Conservation (phyloP, 2,888 invertebrate genomes). For the Argyresthia goedartella region DNA sequence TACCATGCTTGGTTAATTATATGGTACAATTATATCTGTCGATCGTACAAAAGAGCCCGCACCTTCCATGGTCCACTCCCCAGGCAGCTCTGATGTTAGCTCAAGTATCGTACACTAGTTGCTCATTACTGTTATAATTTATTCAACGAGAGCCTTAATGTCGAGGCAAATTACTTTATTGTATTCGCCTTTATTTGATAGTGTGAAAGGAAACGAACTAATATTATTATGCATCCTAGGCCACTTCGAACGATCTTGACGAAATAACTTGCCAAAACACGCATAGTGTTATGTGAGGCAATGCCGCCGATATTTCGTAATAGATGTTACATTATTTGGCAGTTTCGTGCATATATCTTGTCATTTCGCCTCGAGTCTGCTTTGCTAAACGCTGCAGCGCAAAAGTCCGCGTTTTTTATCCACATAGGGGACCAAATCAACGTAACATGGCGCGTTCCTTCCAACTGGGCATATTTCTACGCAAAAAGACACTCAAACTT, state of each 20-base stretch:
- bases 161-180: no score
- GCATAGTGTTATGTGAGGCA: no score
- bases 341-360: no score
- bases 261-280: neutral
- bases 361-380: no score
- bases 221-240: no score
- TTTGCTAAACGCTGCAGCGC: no score
- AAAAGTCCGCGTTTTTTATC: neutral
- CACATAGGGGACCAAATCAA: slow-evolving; percentile 3
- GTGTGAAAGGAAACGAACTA: no score
- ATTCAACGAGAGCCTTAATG: no score
- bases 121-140: slow-evolving; percentile 58
- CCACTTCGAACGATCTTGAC: neutral
- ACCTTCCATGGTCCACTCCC: slow-evolving; percentile 34
- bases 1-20: slow-evolving; percentile 14
- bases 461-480: slow-evolving; percentile 20
- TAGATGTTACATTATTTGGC: neutral
- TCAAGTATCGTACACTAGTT: slow-evolving; percentile 63
- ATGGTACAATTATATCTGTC: slow-evolving; percentile 47
- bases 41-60: slow-evolving; percentile 65
- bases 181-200: no score
- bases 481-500: slow-evolving; percentile 48
- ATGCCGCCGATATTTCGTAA: slow-evolving; percentile 29
- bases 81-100: slow-evolving; percentile 69
- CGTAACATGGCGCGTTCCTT: neutral